Conservation (phyloP, 1,140 invertebrate genomes). For the Cepaea nemoralis region DNA sequence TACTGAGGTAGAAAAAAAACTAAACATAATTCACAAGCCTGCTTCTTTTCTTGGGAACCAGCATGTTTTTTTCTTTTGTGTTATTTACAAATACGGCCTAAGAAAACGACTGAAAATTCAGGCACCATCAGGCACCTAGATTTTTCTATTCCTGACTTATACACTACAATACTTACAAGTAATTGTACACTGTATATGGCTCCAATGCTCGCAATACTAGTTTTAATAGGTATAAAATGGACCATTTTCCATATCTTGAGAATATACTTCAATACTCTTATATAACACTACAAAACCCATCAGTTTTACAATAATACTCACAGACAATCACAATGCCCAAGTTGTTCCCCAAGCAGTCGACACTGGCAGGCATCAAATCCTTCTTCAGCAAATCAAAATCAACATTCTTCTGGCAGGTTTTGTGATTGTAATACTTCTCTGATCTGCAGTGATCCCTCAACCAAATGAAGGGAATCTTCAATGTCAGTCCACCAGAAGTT, state of each 20-base stretch:
- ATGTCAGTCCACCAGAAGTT: background rate
- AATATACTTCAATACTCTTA: background rate
- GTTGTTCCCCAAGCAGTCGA: background rate
- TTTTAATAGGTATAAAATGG: background rate
- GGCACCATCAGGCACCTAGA: too few species aligned
- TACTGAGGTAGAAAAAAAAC: too few species aligned
- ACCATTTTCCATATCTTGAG: background rate
- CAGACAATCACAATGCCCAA: conserved; percentile 37
- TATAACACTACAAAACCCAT: background rate
- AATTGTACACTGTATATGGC: background rate
- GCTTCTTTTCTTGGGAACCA: too few species aligned
- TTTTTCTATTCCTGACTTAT: too few species aligned
- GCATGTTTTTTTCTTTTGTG: too few species aligned
- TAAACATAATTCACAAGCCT: too few species aligned
- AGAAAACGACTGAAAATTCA: too few species aligned
- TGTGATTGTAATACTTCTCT: conserved; percentile 57
- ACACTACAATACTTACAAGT: background rate
- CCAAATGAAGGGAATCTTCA: conserved; percentile 56
- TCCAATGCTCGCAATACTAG: too few species aligned
- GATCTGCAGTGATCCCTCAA: conserved; percentile 68
- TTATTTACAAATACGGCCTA: too few species aligned
- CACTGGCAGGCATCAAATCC: conserved; percentile 7
- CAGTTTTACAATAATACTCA: conserved; percentile 36
- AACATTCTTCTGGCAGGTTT: conserved; percentile 59
- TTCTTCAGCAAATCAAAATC: conserved; percentile 42